Percentiles rank a stretch among this genome's conserved stretches.
phyloP scores from a whole-genome alignment of 2,113 vertebrate genomes.

The Redunca redunca region DNA sequence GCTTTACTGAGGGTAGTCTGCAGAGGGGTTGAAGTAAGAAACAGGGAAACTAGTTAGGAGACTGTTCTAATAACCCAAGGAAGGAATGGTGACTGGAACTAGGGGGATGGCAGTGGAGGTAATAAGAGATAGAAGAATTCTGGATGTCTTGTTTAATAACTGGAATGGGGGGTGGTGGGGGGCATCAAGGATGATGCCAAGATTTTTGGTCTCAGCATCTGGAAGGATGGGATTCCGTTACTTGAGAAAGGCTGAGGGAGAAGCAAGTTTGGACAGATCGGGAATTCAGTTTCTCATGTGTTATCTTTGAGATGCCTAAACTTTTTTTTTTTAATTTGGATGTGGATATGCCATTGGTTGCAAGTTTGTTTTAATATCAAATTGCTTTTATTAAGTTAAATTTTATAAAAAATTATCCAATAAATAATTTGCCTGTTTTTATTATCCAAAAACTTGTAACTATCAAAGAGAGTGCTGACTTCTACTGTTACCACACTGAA shows the following conservation, averaged over 20 bases:
- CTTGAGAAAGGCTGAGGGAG: not conserved
- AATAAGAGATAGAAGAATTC: not conserved
- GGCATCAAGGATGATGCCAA: not conserved
- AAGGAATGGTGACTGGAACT: not conserved
- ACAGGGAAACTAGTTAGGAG: not conserved
- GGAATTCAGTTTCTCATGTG: conserved; percentile 8
- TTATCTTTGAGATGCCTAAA: not conserved
- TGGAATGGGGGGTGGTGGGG: not conserved
- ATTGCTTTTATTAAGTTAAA: conserved; percentile 34
- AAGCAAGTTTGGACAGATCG: not conserved
- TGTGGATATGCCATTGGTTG: not conserved
- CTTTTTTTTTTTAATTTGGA: not conserved
- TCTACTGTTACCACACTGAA: not conserved
- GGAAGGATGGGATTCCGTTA: conserved; percentile 1
- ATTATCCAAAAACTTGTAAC: not conserved
- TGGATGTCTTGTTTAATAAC: conserved; percentile 7
- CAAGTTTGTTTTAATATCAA: conserved; percentile 38
- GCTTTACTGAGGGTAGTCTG: not conserved
- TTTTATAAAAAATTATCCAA: conserved; percentile 4
- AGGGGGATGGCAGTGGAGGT: not conserved
- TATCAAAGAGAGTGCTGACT: not conserved
- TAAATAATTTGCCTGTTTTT: conserved; percentile 30
- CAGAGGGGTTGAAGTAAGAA: not conserved
- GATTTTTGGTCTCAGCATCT: not conserved
- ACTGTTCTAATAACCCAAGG: not conserved